Conservation (phyloP, 2,797 vertebrate genomes). For the Gobio occitaniae region DNA sequence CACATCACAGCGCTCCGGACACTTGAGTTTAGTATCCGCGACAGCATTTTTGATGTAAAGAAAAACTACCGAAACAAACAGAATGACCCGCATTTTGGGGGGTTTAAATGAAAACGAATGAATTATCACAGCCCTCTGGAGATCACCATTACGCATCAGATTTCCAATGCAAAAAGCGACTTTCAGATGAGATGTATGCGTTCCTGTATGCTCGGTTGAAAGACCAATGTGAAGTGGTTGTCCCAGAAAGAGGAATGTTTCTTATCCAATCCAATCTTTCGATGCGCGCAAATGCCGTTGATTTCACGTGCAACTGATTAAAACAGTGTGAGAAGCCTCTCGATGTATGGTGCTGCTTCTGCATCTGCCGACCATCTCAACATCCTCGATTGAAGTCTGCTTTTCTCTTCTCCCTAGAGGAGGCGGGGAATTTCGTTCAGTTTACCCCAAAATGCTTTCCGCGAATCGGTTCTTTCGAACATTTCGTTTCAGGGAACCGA, state of each 20-base stretch:
- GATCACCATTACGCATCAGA: constrained; percentile 29
- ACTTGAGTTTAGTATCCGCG: constrained; percentile 73
- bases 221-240: neutral
- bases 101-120: neutral
- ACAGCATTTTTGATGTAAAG: constrained; percentile 61
- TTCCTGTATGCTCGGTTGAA: neutral
- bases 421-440: constrained; percentile 26
- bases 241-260: neutral
- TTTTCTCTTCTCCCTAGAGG: constrained; percentile 15
- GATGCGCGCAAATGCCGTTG: neutral
- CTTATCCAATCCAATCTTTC: neutral
- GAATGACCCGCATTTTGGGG: constrained; percentile 63
- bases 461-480: neutral
- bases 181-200: neutral
- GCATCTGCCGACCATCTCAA: constrained; percentile 14
- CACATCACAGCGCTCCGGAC: constrained; percentile 86
- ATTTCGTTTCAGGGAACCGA: neutral
- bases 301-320: neutral
- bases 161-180: neutral
- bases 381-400: constrained; percentile 17
- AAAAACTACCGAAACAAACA: constrained; percentile 62
- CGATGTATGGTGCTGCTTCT: neutral
- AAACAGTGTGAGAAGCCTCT: neutral
- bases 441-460: neutral
- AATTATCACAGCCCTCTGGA: neutral